A percentile compares a stretch with the other conserved stretches of the same genome.
Evolutionary conservation across 2,113 vertebrate genomes (phyloP).

Genomic region (Odocoileus hemionus): DNA sequence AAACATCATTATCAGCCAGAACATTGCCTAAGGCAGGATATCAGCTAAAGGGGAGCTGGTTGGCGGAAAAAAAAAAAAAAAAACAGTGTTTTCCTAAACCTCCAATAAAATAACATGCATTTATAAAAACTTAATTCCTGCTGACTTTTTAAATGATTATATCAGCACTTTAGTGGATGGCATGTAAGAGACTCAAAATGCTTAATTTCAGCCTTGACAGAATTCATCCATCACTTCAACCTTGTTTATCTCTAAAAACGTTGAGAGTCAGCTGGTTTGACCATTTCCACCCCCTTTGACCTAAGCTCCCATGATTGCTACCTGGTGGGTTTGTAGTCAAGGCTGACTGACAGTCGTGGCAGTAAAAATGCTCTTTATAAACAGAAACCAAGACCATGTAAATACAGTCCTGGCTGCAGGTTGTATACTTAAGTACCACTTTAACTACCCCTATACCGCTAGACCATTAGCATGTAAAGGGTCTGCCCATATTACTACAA

Average conservation of each 20-base stretch:
- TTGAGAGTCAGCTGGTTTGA: conserved; percentile 61
- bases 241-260: conserved; percentile 56
- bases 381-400: conserved; percentile 36
- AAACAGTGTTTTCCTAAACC: background rate
- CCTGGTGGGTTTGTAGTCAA: conserved; percentile 60
- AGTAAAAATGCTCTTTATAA: conserved; percentile 57
- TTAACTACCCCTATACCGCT: background rate
- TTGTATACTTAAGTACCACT: conserved; percentile 38
- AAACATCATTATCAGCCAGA: conserved; percentile 30
- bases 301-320: conserved; percentile 49
- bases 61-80: background rate
- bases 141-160: conserved; percentile 13
- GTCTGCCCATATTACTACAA: background rate
- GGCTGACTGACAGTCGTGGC: conserved; percentile 26
- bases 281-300: conserved; percentile 49
- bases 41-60: background rate
- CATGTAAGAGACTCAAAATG: conserved; percentile 34
- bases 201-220: conserved; percentile 46
- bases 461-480: background rate
- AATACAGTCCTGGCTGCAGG: conserved; percentile 30
- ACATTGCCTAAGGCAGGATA: background rate
- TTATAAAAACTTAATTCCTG: conserved; percentile 44
- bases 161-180: conserved; percentile 5
- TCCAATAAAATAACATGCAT: conserved; percentile 24
- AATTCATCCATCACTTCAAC: conserved; percentile 61